Evolutionary conservation across 1,140 invertebrate genomes (phyloP).

Genomic region (Caenorhabditis remanei): DNA sequence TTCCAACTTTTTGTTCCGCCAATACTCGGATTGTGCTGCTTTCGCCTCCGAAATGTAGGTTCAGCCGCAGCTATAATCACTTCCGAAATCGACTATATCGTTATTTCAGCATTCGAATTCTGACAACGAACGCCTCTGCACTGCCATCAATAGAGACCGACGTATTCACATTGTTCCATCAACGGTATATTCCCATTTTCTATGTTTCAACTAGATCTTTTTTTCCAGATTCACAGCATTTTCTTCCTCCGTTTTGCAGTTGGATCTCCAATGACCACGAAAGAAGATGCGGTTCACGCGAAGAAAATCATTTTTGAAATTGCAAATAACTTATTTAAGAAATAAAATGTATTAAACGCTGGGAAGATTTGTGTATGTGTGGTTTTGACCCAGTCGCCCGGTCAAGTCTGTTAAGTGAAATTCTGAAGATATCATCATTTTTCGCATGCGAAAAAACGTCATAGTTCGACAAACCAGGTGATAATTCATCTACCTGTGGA

Average conservation of each 20-base stretch:
- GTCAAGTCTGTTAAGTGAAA: too few species aligned
- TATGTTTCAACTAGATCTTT: not conserved
- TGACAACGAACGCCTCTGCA: constrained; percentile 84
- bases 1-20: constrained; percentile 86
- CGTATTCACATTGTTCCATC: constrained; percentile 89
- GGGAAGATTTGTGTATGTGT: too few species aligned
- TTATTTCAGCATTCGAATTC: constrained; percentile 83
- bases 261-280: not conserved
- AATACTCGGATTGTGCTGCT: constrained; percentile 88
- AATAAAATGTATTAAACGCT: not conserved
- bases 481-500: not conserved
- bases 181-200: constrained; percentile 78
- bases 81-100: constrained; percentile 35
- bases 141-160: constrained; percentile 85
- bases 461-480: not conserved
- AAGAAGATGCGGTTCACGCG: not conserved
- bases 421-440: not conserved
- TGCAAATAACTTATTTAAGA: not conserved
- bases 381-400: too few species aligned
- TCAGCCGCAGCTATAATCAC: not conserved
- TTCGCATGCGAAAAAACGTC: not conserved
- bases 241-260: constrained; percentile 2
- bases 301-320: constrained; percentile 9
- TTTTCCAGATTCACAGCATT: not conserved
- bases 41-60: constrained; percentile 83